phyloP scores from a whole-genome alignment of 2,888 invertebrate genomes.

The Boloria selene region DNA sequence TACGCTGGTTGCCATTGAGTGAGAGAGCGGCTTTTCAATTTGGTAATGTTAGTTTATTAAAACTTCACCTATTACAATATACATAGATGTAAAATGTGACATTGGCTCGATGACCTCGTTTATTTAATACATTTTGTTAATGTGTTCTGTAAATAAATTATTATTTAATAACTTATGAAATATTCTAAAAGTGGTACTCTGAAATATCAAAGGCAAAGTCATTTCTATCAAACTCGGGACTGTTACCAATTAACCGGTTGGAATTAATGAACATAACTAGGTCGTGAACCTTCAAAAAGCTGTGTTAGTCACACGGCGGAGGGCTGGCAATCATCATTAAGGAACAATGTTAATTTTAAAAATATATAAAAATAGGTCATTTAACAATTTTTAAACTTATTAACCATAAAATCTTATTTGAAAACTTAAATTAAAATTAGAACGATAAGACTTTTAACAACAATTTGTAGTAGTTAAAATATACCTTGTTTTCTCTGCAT shows the following conservation, averaged over 20 bases:
- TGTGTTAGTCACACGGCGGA: conserved; percentile 5
- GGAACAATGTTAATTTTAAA: not conserved
- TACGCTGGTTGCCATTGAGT: conserved; percentile 7
- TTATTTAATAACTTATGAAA: not conserved
- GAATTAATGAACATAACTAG: conserved; percentile 15
- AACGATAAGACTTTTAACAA: conserved; percentile 8
- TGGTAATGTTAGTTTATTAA: not conserved
- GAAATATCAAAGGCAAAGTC: conserved; percentile 7
- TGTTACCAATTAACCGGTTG: conserved; percentile 18
- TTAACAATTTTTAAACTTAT: too few species aligned
- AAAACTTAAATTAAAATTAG: not conserved
- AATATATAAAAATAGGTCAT: not conserved
- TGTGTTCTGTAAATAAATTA: too few species aligned
- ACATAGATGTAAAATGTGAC: too few species aligned
- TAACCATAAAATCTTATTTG: not conserved
- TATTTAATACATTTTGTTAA: too few species aligned
- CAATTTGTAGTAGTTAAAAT: conserved; percentile 22
- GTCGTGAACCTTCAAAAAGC: conserved; percentile 14
- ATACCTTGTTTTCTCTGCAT: conserved; percentile 44
- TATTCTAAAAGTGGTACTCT: conserved; percentile 6
- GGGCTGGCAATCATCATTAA: conserved; percentile 4
- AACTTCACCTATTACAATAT: too few species aligned
- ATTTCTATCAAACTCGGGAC: conserved; percentile 9
- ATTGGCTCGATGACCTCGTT: too few species aligned
- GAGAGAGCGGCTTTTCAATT: not conserved